Evolutionary conservation across 2,113 vertebrate species (phyloP).

Genomic region (Numida meleagris): DNA sequence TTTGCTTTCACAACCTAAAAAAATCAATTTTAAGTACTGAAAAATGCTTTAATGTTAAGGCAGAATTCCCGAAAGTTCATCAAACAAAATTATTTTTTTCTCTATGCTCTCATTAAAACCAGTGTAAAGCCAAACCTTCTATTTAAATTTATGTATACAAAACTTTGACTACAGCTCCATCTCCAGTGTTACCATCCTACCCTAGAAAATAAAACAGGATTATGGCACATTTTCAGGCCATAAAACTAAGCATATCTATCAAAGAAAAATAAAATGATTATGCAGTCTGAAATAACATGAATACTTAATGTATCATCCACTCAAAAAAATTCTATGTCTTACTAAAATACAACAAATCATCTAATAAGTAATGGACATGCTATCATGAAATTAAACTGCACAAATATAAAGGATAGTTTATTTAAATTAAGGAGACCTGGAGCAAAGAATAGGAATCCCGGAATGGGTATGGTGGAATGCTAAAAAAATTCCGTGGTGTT

Average conservation of each 20-base stretch:
- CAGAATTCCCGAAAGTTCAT: conserved; percentile 19
- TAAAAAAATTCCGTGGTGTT: background rate
- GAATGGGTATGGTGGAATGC: background rate
- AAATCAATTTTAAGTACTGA: conserved; percentile 34
- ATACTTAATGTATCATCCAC: background rate
- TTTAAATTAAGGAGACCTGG: background rate
- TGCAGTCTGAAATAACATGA: conserved; percentile 22
- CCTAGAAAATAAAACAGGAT: conserved; percentile 46
- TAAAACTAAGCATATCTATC: conserved; percentile 26
- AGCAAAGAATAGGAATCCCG: background rate
- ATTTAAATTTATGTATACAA: background rate
- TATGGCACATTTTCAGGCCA: conserved; percentile 15
- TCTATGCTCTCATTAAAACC: conserved; percentile 18
- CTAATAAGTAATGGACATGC: background rate
- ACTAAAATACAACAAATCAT: conserved; percentile 44
- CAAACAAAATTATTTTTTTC: background rate
- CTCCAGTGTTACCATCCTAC: background rate
- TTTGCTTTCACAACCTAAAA: conserved; percentile 17
- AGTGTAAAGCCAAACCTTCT: conserved; percentile 8
- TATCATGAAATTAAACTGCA: conserved; percentile 23
- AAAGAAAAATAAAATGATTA: conserved; percentile 21
- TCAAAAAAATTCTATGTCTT: conserved; percentile 13
- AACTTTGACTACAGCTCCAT: background rate
- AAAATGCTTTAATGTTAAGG: conserved; percentile 45
- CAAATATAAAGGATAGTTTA: conserved; percentile 1